These are phyloP conservation scores for Microdon myrmicae DNA, from an alignment of 2,888 invertebrate genomes.

Conservation along the genomic window DNA sequence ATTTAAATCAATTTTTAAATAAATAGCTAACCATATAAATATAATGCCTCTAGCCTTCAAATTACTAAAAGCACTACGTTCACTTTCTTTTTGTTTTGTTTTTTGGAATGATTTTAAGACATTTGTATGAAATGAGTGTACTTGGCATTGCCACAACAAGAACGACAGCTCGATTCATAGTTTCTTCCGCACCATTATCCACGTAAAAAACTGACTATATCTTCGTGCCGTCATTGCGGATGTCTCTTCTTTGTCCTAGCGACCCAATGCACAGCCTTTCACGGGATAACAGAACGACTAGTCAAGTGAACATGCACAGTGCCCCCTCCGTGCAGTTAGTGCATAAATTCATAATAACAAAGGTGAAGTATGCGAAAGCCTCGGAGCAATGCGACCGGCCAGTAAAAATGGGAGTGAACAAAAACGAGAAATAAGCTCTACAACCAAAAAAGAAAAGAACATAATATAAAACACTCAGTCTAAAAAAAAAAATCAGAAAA, in stretches of 20 bases:
- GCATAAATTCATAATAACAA: conserved; percentile 42
- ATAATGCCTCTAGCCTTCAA: too few relatives aligned
- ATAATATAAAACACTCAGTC: too few relatives aligned
- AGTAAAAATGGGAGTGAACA: conserved; percentile 27
- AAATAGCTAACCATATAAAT: too few relatives aligned
- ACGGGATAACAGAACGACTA: conserved; percentile 20
- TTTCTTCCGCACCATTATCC: conserved; percentile 40
- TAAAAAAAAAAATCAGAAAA: not conserved
- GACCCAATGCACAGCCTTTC: not conserved
- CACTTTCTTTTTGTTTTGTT: too few relatives aligned
- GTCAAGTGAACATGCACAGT: conserved; percentile 36
- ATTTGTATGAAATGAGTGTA: too few relatives aligned
- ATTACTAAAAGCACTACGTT: too few relatives aligned
- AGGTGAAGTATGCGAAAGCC: conserved; percentile 42
- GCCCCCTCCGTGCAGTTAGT: conserved; percentile 27
- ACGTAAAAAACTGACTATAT: conserved; percentile 47
- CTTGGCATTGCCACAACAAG: too few relatives aligned
- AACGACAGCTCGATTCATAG: too few relatives aligned
- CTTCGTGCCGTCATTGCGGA: conserved; percentile 31
- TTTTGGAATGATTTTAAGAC: too few relatives aligned
- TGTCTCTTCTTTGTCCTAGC: conserved; percentile 2
- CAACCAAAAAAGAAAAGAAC: conserved; percentile 9
- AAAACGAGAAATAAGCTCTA: conserved; percentile 14
- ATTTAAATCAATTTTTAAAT: too few relatives aligned
- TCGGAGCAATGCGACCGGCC: conserved; percentile 37